Percentiles rank a stretch among this genome's conserved stretches.
These are phyloP conservation scores for Cygnus buccinator DNA, from an alignment of 2,113 vertebrate genomes.

Conservation along the genomic window DNA sequence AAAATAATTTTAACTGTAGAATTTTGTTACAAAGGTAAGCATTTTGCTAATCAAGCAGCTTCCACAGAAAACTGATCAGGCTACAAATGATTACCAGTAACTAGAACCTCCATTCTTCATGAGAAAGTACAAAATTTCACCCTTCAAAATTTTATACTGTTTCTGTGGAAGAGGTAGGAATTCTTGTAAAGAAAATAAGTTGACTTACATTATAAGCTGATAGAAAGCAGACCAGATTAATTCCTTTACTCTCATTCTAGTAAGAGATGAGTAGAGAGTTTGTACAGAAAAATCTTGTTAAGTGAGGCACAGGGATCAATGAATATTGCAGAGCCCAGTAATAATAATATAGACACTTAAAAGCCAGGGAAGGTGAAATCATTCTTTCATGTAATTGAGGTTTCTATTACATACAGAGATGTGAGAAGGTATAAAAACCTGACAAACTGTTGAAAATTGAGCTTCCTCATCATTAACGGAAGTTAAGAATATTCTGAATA, in stretches of 20 bases:
- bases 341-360: not conserved
- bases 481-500: not conserved
- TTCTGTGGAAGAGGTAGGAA: not conserved
- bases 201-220: not conserved
- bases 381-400: not conserved
- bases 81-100: not conserved
- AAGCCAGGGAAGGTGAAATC: not conserved
- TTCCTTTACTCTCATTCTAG: not conserved
- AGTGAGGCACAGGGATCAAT: not conserved
- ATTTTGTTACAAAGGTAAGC: rapidly evolving
- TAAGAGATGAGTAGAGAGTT: not conserved
- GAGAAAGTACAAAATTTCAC: not conserved
- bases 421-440: not conserved
- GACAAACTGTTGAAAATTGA: not conserved
- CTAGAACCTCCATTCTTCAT: not conserved
- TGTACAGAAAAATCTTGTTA: not conserved
- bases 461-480: not conserved
- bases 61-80: not conserved
- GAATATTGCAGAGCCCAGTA: not conserved
- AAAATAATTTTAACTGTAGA: not conserved
- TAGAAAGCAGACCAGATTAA: not conserved
- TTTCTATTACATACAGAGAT: not conserved
- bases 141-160: not conserved
- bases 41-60: not conserved
- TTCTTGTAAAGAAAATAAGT: not conserved